A percentile compares a stretch with the other conserved stretches of the same genome.
Conservation (phyloP, 2,888 invertebrate genomes). For the Calameuta pallipes region DNA sequence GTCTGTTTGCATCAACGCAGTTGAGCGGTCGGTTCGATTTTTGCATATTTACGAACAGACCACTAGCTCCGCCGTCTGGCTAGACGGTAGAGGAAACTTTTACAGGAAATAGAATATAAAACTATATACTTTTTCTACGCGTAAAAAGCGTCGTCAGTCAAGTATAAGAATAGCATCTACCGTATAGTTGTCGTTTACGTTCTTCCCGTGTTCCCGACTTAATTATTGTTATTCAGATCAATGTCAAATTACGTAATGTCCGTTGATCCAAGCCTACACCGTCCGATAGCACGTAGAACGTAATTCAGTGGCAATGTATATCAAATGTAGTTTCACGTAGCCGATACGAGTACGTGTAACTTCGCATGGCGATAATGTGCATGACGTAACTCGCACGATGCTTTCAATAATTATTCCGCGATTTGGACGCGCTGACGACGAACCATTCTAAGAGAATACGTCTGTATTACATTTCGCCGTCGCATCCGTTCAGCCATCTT, state of each 20-base stretch:
- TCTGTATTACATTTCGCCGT: constrained; percentile 1
- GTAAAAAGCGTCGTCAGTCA: too few species aligned
- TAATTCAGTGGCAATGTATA: neutral
- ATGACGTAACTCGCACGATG: neutral
- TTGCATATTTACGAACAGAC: neutral
- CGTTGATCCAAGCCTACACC: neutral
- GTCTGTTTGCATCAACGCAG: neutral
- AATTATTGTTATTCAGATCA: neutral
- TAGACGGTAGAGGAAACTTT: neutral
- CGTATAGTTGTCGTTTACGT: too few species aligned
- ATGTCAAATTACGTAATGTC: neutral
- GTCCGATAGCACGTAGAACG: neutral
- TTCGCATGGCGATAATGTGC: neutral
- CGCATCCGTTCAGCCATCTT: constrained; percentile 33
- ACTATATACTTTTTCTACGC: neutral
- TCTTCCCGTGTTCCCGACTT: neutral
- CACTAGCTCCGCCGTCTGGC: neutral
- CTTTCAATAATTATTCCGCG: neutral
- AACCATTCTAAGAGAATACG: neutral
- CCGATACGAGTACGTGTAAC: neutral
- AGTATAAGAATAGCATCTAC: too few species aligned
- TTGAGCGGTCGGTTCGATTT: neutral
- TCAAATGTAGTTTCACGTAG: neutral
- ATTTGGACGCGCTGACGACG: neutral
- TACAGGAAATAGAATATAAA: neutral